Percentiles rank a stretch among this genome's conserved stretches.
Conservation (phyloP, 2,888 invertebrate genomes). For the Mamestra brassicae region DNA sequence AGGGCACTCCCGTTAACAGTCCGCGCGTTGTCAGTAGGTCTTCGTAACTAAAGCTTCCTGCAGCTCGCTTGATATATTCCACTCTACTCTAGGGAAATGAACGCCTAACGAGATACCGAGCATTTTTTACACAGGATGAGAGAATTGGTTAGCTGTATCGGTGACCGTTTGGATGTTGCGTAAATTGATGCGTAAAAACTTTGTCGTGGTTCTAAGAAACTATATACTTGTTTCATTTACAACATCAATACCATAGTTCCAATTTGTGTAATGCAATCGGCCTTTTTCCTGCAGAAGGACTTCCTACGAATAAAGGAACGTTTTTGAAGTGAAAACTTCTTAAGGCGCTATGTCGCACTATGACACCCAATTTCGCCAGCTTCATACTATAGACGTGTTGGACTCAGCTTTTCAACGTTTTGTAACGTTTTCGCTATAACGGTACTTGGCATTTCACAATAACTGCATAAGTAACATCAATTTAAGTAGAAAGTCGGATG, state of each 20-base stretch:
- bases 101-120: slow-evolving; percentile 70
- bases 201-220: background rate
- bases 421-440: slow-evolving; percentile 4
- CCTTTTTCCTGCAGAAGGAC: background rate
- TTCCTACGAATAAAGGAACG: too few species aligned
- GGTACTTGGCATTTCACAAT: slow-evolving; percentile 40
- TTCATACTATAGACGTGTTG: background rate
- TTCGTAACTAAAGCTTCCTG: slow-evolving; percentile 79
- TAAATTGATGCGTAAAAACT: slow-evolving; percentile 29
- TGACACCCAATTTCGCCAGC: background rate
- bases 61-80: slow-evolving; percentile 73
- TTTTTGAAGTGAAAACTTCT: too few species aligned
- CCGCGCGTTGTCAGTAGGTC: slow-evolving; percentile 77
- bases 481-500: slow-evolving; percentile 60
- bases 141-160: slow-evolving; percentile 34
- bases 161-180: slow-evolving; percentile 23
- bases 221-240: background rate
- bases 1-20: slow-evolving; percentile 76
- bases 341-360: too few species aligned
- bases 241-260: background rate
- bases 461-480: slow-evolving; percentile 47
- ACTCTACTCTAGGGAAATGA: slow-evolving; percentile 72
- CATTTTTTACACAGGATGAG: slow-evolving; percentile 66
- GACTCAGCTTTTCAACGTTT: background rate
- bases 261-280: background rate